Evolutionary conservation across 2,797 vertebrate species (phyloP).

Genomic region (Gymnoscopelus braueri): DNA sequence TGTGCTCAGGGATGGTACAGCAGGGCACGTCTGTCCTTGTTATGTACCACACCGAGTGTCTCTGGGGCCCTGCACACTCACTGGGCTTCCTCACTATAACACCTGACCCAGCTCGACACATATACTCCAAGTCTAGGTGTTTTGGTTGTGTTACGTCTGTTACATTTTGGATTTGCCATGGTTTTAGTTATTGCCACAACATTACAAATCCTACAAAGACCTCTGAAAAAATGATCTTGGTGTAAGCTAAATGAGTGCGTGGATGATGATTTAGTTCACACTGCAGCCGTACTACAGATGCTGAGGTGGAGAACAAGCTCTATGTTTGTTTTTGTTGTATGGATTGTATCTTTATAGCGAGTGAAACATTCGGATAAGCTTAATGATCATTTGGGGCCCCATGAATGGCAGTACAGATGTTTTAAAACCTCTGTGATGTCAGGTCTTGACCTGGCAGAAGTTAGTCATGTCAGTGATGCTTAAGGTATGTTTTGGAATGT

Average conservation of each 20-base stretch:
- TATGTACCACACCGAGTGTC: conserved; percentile 41
- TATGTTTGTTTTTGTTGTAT: neutral
- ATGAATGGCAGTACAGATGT: neutral
- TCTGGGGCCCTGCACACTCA: conserved; percentile 25
- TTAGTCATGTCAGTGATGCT: conserved; percentile 11
- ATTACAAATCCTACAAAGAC: conserved; percentile 16
- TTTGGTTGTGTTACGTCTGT: conserved; percentile 2
- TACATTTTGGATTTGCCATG: conserved; percentile 3
- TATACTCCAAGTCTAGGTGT: conserved; percentile 9
- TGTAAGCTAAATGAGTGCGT: conserved; percentile 21
- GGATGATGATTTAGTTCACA: conserved; percentile 13
- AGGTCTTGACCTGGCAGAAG: conserved; percentile 16
- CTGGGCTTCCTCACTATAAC: neutral
- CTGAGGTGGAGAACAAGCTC: conserved; percentile 19
- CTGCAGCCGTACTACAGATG: conserved; percentile 9
- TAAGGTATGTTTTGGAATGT: conserved; percentile 49
- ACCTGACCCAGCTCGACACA: neutral
- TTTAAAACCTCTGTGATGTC: neutral
- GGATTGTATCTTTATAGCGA: too few species aligned
- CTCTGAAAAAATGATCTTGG: neutral
- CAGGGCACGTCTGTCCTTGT: conserved; percentile 70
- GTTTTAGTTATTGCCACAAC: neutral
- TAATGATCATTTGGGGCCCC: neutral
- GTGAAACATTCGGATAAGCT: too few species aligned
- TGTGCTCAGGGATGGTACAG: conserved; percentile 69